Conservation (phyloP, 1,140 invertebrate species). For the Micrasema minimum region DNA sequence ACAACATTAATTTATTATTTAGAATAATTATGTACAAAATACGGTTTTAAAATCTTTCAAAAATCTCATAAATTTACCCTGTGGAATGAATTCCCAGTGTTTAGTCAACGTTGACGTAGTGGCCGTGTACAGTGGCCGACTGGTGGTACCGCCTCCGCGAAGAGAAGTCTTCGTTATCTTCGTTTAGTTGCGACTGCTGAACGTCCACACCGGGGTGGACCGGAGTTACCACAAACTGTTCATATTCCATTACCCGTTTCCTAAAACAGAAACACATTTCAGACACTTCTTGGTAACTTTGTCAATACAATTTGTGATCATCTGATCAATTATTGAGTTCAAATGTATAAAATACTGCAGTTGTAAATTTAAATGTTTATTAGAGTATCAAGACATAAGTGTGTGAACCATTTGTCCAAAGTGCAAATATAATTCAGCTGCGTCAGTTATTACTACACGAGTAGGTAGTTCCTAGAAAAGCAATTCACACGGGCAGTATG, state of each 20-base stretch:
- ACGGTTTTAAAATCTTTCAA: no score
- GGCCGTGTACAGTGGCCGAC: slow-evolving; percentile 82
- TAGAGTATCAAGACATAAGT: no score
- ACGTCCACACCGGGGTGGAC: slow-evolving; percentile 84
- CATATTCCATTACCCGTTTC: slow-evolving; percentile 81
- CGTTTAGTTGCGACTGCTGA: slow-evolving; percentile 87
- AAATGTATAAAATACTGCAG: no score
- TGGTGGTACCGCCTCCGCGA: slow-evolving; percentile 92
- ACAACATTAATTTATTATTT: no score
- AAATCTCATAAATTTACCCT: slow-evolving; percentile 35
- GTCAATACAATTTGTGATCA: background rate
- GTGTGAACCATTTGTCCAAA: no score
- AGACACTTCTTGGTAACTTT: background rate
- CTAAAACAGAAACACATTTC: no score
- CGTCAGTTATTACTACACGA: no score
- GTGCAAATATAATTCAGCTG: no score
- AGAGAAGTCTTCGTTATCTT: slow-evolving; percentile 95
- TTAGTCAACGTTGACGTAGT: slow-evolving; percentile 72
- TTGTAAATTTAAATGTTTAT: background rate
- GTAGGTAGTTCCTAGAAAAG: no score
- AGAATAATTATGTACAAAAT: no score
- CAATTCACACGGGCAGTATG: no score
- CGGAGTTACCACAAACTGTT: slow-evolving; percentile 91
- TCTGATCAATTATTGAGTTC: no score
- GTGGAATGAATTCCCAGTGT: background rate